A percentile compares a stretch with the other conserved stretches of the same genome.
These are phyloP conservation scores for Cherax quadricarinatus DNA, from an alignment of 1,140 invertebrate genomes.

Conservation along the genomic window DNA sequence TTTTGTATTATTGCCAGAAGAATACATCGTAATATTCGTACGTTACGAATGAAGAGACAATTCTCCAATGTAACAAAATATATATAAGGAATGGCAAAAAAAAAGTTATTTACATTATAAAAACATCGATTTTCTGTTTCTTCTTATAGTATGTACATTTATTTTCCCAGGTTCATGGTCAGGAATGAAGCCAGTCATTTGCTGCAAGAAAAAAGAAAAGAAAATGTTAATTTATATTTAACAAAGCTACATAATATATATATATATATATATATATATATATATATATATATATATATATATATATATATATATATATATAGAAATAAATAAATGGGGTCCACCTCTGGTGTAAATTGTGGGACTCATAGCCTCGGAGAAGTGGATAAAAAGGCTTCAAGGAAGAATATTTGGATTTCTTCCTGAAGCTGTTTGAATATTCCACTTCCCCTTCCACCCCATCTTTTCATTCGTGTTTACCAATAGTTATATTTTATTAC, in stretches of 20 bases:
- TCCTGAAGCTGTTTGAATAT: too few relatives aligned
- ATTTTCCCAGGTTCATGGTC: background rate
- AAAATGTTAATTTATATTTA: background rate
- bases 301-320: constrained; percentile 29
- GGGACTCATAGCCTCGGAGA: too few relatives aligned
- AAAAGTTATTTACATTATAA: constrained; percentile 11
- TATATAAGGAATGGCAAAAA: background rate
- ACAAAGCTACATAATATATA: background rate
- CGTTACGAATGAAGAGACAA: background rate
- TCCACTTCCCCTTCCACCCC: too few relatives aligned
- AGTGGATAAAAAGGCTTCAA: too few relatives aligned
- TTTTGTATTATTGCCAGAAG: background rate
- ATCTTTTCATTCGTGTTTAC: too few relatives aligned
- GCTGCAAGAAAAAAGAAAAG: background rate
- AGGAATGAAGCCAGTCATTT: background rate
- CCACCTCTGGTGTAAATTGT: too few relatives aligned
- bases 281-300: constrained; percentile 4
- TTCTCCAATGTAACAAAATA: background rate
- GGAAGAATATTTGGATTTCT: too few relatives aligned
- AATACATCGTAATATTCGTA: background rate
- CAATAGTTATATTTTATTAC: too few relatives aligned
- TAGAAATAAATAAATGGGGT: too few relatives aligned
- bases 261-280: background rate
- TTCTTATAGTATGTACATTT: background rate
- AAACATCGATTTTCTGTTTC: background rate